Base-by-base conservation (phyloP, 1,140 invertebrate species). In the Psix sp. region DNA sequence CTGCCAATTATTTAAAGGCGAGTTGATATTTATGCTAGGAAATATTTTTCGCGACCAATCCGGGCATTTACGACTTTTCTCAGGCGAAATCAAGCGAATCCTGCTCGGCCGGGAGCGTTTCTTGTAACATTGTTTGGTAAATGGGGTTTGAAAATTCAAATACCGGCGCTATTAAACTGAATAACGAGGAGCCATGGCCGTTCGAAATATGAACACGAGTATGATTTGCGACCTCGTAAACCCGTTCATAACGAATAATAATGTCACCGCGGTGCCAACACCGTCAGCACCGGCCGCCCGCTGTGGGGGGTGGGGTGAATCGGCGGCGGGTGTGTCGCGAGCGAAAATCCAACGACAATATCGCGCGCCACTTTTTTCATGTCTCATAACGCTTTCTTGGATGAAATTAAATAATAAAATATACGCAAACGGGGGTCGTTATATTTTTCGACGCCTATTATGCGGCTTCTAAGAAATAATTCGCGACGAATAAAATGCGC, bases 221-320 rank as follows among this genome's bases (percentile, higher is more conserved):
- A 85, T 87, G 86, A 87, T 87, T 87, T 87, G 86, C 84, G 84
- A 82, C 83, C 84, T 86, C 86, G 86, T 87, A 87, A 87, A 87
- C 84, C 82, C 84, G 83, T 86, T 86, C 84, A 86, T 86, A 86
- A 86, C 85, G 86, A 87, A 87, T 87, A 87, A 86, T 86, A 87
- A 87, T 87, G 84, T 87, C 86, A 86, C 83, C 80, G 74, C 71
- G 71, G 62, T 72, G 62, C 56, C 56, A 63, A 56, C 72, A 39
- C 54, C 36, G 51, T 66, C 75, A 72, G 57, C 51, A 52, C 42
- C 67, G 73, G 60, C 71, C 67, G 33, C 54, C 51, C 16, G 59
- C 51, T 16, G 38, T 15, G 13, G 40, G n/a, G 48, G 17, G n/a
- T n/a, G 13, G 18, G 26, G 10, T 15, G 40, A 7, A 21, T 21